phyloP scores from a whole-genome alignment of 1,140 invertebrate genomes.

The Ostrea edulis region DNA sequence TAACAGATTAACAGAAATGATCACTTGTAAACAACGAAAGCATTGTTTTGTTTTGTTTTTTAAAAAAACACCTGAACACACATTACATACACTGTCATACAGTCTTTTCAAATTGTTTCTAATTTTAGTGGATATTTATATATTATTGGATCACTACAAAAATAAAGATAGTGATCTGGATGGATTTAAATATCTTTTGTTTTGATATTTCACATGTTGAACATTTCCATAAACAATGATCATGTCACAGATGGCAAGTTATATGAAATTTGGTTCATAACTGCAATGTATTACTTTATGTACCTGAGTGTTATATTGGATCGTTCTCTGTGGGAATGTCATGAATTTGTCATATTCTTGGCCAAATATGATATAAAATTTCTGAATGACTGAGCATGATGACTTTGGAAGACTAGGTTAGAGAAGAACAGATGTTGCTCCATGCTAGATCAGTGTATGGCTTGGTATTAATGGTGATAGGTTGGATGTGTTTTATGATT shows the following conservation, averaged over 20 bases:
- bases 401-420: neutral
- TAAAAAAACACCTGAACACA: no score
- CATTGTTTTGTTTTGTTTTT: neutral
- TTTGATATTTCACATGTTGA: neutral
- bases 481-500: neutral
- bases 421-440: slow-evolving; percentile 6
- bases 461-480: neutral
- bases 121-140: no score
- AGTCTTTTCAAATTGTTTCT: no score
- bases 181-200: neutral
- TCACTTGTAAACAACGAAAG: neutral
- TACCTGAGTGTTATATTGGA: neutral
- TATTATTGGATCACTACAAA: no score
- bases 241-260: neutral
- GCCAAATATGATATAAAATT: neutral
- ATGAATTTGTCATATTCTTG: slow-evolving; percentile 31
- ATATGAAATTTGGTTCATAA: neutral
- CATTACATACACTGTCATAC: no score
- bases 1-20: no score
- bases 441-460: neutral
- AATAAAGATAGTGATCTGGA: no score
- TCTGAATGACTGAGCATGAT: slow-evolving; percentile 20
- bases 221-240: neutral
- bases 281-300: neutral
- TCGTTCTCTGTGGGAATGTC: neutral